Evolutionary conservation across 2,113 vertebrate genomes (phyloP).

Genomic region (Oceanites oceanicus): DNA sequence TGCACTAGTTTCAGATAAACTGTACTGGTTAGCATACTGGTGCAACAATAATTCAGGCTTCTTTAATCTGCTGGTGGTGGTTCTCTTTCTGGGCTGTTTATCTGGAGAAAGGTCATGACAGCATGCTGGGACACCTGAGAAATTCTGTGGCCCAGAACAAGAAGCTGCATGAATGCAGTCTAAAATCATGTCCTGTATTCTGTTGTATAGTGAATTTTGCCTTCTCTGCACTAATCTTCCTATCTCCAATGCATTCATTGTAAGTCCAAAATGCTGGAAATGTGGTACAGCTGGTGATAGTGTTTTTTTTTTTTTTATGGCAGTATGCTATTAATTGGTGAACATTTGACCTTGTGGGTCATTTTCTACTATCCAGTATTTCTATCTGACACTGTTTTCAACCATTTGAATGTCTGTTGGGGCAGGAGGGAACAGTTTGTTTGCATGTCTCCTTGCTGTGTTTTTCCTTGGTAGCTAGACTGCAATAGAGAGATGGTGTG

Average conservation of each 20-base stretch:
- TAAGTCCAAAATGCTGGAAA: not conserved
- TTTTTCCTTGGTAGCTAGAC: not conserved
- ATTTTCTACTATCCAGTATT: not conserved
- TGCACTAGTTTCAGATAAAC: not conserved
- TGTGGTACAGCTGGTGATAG: not conserved
- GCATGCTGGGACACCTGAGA: not conserved
- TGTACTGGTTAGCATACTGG: fast-evolving
- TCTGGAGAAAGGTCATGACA: not conserved
- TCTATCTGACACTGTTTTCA: not conserved
- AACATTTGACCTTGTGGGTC: fast-evolving
- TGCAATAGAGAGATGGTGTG: not conserved
- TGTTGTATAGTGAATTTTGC: not conserved
- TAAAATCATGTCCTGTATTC: not conserved
- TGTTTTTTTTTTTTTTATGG: not conserved
- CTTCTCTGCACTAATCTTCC: not conserved
- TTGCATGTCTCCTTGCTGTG: not conserved
- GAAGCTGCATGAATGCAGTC: not conserved
- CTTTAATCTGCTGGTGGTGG: not conserved
- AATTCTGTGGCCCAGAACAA: not conserved
- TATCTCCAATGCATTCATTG: not conserved
- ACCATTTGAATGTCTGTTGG: not conserved
- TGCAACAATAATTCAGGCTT: not conserved
- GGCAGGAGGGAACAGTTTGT: not conserved
- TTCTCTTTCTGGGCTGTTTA: not conserved
- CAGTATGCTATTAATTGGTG: not conserved